phyloP scores from a whole-genome alignment of 2,797 vertebrate genomes.

The Falco cherrug region DNA sequence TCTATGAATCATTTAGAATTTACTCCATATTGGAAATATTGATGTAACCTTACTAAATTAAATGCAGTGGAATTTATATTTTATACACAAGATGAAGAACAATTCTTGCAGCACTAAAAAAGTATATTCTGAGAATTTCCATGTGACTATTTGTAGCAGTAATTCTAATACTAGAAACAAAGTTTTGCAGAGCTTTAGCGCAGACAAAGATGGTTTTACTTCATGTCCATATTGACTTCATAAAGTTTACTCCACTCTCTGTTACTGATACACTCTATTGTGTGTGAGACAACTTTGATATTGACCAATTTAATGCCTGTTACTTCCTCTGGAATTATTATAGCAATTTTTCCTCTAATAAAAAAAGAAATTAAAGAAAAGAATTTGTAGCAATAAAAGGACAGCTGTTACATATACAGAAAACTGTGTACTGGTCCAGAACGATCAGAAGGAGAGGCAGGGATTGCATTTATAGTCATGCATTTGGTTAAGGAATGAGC shows the following conservation, averaged over 20 bases:
- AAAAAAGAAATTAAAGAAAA: neutral
- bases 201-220: neutral
- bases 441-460: neutral
- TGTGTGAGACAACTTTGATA: neutral
- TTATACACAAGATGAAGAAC: neutral
- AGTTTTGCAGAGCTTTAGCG: neutral
- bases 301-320: neutral
- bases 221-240: neutral
- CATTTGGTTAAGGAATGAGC: neutral
- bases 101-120: neutral
- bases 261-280: neutral
- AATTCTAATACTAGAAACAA: neutral
- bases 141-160: neutral
- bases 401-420: neutral
- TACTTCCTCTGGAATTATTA: neutral
- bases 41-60: neutral
- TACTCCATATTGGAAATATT: neutral
- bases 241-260: neutral
- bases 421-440: neutral
- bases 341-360: neutral
- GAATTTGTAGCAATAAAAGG: neutral
- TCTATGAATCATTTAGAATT: neutral
- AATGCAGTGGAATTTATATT: neutral
- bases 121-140: neutral
- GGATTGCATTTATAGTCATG: neutral